phyloP scores from a whole-genome alignment of 2,888 invertebrate species.

The Acanthosoma haemorrhoidale region DNA sequence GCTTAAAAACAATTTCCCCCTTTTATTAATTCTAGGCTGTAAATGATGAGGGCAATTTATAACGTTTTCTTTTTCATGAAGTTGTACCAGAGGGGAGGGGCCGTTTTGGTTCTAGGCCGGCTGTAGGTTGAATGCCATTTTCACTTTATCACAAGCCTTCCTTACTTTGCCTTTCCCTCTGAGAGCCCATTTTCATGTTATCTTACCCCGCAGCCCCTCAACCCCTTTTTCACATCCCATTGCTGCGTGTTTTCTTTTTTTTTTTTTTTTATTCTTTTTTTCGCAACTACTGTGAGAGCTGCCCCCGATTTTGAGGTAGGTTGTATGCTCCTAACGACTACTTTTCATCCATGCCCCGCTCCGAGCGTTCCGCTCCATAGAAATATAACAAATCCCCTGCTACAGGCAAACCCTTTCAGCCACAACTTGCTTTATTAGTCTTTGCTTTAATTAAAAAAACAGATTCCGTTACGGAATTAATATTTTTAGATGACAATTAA shows the following conservation, averaged over 20 bases:
- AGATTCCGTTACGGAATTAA: no score
- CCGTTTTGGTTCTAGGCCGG: not conserved
- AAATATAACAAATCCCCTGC: not conserved
- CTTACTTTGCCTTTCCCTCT: conserved; percentile 12
- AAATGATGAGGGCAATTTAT: conserved; percentile 8
- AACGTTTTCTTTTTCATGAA: conserved; percentile 8
- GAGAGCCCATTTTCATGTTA: conserved; percentile 7
- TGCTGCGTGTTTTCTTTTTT: not conserved
- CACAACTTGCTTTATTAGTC: not conserved
- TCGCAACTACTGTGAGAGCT: not conserved
- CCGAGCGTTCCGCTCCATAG: not conserved
- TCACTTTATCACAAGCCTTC: conserved; percentile 10
- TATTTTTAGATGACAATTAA: no score
- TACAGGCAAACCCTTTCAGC: not conserved
- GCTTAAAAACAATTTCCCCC: not conserved
- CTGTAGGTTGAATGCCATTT: not conserved
- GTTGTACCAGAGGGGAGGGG: not conserved
- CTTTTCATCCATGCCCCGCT: not conserved
- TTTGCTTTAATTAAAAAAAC: no score
- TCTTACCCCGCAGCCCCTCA: conserved; percentile 5
- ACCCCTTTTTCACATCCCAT: conserved; percentile 10
- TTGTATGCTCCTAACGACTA: not conserved
- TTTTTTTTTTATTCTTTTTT: not conserved
- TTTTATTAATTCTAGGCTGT: not conserved
- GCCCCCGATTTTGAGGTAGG: not conserved